Conservation (phyloP, 2,888 invertebrate genomes). For the Apodemia hepburni region DNA sequence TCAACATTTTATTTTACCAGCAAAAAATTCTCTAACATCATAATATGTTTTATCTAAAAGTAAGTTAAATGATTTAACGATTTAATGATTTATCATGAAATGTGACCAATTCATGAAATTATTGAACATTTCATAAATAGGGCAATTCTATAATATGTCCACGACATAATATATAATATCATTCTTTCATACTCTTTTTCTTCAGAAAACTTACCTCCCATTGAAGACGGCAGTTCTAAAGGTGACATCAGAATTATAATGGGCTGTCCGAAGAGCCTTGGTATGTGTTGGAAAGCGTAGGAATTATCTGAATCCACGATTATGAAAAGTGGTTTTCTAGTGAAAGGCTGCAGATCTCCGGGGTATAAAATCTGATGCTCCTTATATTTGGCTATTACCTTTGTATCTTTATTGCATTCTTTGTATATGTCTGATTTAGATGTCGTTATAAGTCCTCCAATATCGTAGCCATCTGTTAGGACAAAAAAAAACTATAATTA, state of each 20-base stretch:
- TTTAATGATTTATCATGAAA: too few relatives aligned
- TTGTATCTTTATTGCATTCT: constrained; percentile 30
- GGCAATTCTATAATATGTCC: too few relatives aligned
- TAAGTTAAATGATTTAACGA: too few relatives aligned
- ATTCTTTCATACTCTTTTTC: background rate
- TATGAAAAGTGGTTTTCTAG: constrained; percentile 94
- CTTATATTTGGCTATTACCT: constrained; percentile 53
- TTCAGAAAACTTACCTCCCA: constrained; percentile 82
- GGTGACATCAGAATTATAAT: constrained; percentile 96
- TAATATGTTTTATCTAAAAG: too few relatives aligned
- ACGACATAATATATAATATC: too few relatives aligned
- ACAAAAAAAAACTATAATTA: background rate
- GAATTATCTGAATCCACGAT: constrained; percentile 98
- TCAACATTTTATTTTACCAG: too few relatives aligned
- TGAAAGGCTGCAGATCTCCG: constrained; percentile 95
- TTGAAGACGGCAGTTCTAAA: constrained; percentile 91
- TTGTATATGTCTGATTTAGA: constrained; percentile 87
- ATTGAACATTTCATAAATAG: too few relatives aligned
- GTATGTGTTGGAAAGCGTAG: constrained; percentile 94
- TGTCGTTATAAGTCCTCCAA: constrained; percentile 94
- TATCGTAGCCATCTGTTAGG: constrained; percentile 89
- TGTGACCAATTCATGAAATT: too few relatives aligned
- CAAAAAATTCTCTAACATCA: too few relatives aligned
- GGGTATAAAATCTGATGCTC: constrained; percentile 93
- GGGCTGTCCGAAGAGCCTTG: constrained; percentile 94